phyloP scores from a whole-genome alignment of 2,888 invertebrate species.

The Pandemis heparana region DNA sequence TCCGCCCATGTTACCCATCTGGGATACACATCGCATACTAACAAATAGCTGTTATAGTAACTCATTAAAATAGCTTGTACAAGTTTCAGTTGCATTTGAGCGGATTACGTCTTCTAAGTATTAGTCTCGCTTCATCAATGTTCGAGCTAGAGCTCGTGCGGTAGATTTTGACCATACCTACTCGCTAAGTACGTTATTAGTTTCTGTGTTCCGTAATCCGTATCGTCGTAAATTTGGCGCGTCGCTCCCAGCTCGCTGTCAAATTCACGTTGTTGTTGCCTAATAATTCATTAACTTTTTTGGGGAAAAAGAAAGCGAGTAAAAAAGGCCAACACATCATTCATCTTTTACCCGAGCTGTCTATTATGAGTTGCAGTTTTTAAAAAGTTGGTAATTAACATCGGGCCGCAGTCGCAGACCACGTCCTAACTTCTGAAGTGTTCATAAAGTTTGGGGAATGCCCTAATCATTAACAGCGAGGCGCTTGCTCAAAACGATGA shows the following conservation, averaged over 20 bases:
- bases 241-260: conserved; percentile 47
- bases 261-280: conserved; percentile 63
- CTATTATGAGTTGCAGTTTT: conserved; percentile 85
- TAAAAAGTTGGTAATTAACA: conserved; percentile 84
- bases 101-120: conserved; percentile 62
- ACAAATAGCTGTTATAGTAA: conserved; percentile 58
- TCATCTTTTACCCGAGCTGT: conserved; percentile 80
- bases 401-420: conserved; percentile 67
- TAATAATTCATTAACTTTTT: conserved; percentile 59
- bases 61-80: conserved; percentile 64
- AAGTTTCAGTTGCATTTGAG: conserved; percentile 66
- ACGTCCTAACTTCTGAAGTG: conserved; percentile 78
- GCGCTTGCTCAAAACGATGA: conserved; percentile 54
- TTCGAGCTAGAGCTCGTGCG: conserved; percentile 46
- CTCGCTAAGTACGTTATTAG: conserved; percentile 36
- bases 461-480: conserved; percentile 78
- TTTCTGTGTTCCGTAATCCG: conserved; percentile 28
- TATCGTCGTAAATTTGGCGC: conserved; percentile 27
- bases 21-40: conserved; percentile 52
- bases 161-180: conserved; percentile 38
- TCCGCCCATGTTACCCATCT: conserved; percentile 49
- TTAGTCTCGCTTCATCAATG: conserved; percentile 54
- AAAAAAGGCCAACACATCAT: conserved; percentile 77
- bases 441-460: conserved; percentile 76
- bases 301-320: conserved; percentile 57